Evolutionary conservation across 1,140 invertebrate genomes (phyloP).

Genomic region (Apis cerana): DNA sequence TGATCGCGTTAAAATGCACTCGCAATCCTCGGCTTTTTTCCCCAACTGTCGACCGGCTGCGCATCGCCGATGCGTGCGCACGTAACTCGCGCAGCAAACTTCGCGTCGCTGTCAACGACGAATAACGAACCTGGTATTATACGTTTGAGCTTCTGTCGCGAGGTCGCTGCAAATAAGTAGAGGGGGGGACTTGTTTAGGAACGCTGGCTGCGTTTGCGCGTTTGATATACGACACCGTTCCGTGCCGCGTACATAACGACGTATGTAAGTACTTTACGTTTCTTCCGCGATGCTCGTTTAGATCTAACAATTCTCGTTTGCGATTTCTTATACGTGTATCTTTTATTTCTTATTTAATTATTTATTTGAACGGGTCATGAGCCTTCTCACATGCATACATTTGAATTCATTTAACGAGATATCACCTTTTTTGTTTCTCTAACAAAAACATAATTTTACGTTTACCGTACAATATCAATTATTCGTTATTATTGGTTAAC

Average conservation of each 20-base stretch:
- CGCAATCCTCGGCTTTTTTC: background rate
- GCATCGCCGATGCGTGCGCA: no score
- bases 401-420: no score
- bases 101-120: background rate
- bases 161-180: background rate
- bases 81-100: background rate
- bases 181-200: background rate
- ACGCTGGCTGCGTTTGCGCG: conserved; percentile 23
- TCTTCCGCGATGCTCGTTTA: background rate
- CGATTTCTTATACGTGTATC: background rate
- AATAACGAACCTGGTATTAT: background rate
- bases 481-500: no score
- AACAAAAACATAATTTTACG: no score
- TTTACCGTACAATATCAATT: no score
- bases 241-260: background rate
- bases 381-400: no score
- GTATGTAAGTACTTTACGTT: background rate
- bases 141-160: background rate
- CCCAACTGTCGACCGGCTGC: background rate
- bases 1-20: conserved; percentile 33
- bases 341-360: background rate
- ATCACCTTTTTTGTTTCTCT: no score
- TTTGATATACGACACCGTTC: conserved; percentile 26
- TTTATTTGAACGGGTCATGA: no score
- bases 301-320: background rate